Percentiles rank a stretch among this genome's conserved stretches.
Conservation (phyloP, 2,888 invertebrate species). For the Eupsilia transversa region DNA sequence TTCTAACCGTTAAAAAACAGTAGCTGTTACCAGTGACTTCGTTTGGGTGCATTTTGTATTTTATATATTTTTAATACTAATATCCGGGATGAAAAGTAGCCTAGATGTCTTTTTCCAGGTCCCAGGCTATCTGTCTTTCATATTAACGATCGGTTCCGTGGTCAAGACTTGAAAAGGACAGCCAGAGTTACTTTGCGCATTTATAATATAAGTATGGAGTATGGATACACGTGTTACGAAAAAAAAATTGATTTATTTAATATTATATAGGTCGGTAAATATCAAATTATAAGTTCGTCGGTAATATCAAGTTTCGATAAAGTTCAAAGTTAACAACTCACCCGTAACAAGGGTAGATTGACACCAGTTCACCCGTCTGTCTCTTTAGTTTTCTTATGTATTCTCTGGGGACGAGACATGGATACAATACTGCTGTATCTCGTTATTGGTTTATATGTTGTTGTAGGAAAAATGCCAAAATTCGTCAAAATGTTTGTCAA, state of each 20-base stretch:
- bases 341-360: constrained; percentile 43
- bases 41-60: too few species aligned
- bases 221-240: not conserved
- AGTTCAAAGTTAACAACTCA: constrained; percentile 29
- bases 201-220: not conserved
- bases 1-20: constrained; percentile 4
- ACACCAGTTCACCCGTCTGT: constrained; percentile 54
- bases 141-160: not conserved
- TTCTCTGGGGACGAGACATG: constrained; percentile 37
- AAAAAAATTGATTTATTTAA: not conserved
- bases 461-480: not conserved
- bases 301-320: constrained; percentile 29
- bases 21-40: not conserved
- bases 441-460: constrained; percentile 24
- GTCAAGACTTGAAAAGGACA: not conserved
- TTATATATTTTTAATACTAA: too few species aligned
- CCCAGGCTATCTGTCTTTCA: not conserved
- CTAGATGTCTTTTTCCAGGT: not conserved
- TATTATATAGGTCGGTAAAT: not conserved
- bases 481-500: not conserved
- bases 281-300: too few species aligned
- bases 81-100: not conserved
- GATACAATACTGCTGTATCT: constrained; percentile 37
- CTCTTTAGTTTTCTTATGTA: constrained; percentile 50
- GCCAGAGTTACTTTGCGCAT: too few species aligned